Conservation (phyloP, 1,140 invertebrate genomes). For the Aphidius gifuensis region DNA sequence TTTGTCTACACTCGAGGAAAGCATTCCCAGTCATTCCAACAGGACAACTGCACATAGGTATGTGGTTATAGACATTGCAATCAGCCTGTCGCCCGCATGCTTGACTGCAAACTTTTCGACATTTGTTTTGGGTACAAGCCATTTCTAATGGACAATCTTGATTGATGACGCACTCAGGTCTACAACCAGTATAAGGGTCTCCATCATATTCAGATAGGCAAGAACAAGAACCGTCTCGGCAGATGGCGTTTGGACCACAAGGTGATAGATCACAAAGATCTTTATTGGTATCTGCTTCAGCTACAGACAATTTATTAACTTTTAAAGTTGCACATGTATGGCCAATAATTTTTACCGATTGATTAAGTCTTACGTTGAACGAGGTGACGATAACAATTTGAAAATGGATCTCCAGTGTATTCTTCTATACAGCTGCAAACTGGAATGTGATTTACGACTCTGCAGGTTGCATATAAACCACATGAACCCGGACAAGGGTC, state of each 20-base stretch:
- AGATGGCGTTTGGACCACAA: conserved; percentile 65
- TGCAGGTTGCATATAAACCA: conserved; percentile 64
- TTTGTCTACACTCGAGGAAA: conserved; percentile 59
- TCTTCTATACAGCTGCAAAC: conserved; percentile 67
- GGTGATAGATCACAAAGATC: conserved; percentile 66
- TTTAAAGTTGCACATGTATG: background rate
- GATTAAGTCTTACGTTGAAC: conserved; percentile 33
- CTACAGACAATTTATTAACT: background rate
- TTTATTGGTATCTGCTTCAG: conserved; percentile 34
- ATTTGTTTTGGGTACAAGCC: conserved; percentile 69
- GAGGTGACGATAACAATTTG: conserved; percentile 56
- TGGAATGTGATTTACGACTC: conserved; percentile 68
- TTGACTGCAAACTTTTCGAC: conserved; percentile 66
- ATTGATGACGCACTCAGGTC: conserved; percentile 69
- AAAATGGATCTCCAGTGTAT: conserved; percentile 74
- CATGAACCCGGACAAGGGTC: conserved; percentile 66
- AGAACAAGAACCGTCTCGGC: conserved; percentile 61
- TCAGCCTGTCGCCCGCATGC: conserved; percentile 66
- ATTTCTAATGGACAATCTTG: conserved; percentile 65
- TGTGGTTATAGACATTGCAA: conserved; percentile 68
- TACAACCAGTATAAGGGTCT: conserved; percentile 66
- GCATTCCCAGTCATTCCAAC: conserved; percentile 62
- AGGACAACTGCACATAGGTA: conserved; percentile 70
- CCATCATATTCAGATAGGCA: conserved; percentile 68
- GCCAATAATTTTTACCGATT: background rate